Conservation (phyloP, 1,140 invertebrate genomes). For the Ceratosolen fusciceps region DNA sequence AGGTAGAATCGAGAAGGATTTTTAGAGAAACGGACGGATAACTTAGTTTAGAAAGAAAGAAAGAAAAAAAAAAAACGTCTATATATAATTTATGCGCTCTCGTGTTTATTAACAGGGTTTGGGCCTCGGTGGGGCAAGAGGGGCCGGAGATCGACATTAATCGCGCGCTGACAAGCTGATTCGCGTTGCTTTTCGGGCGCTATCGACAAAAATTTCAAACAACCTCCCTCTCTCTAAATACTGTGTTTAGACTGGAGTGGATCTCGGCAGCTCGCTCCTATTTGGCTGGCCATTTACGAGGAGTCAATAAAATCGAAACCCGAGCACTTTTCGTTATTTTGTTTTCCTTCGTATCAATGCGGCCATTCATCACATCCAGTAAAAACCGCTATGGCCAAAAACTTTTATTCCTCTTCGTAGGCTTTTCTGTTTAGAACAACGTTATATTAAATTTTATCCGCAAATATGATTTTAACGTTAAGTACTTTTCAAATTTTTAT, state of each 20-base stretch:
- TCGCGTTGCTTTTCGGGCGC: slow-evolving; percentile 6
- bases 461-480: slow-evolving; percentile 1
- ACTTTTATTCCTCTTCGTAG: background rate
- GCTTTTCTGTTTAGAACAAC: background rate
- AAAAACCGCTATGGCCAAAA: background rate
- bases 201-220: slow-evolving; percentile 34
- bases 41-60: background rate
- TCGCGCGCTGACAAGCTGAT: slow-evolving; percentile 37
- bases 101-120: slow-evolving; percentile 6
- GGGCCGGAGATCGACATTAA: slow-evolving; percentile 2
- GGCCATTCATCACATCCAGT: slow-evolving; percentile 23
- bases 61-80: background rate
- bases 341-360: slow-evolving; percentile 36
- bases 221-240: slow-evolving; percentile 18
- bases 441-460: background rate
- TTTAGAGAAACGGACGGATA: background rate
- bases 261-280: background rate
- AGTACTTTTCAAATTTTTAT: background rate
- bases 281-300: background rate
- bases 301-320: slow-evolving; percentile 41
- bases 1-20: too few species aligned
- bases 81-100: slow-evolving; percentile 5
- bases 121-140: background rate
- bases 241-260: slow-evolving; percentile 31
- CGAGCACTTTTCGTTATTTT: slow-evolving; percentile 33